A percentile compares a stretch with the other conserved stretches of the same genome.
Conservation (phyloP, 2,113 vertebrate species). For the Indri indri region DNA sequence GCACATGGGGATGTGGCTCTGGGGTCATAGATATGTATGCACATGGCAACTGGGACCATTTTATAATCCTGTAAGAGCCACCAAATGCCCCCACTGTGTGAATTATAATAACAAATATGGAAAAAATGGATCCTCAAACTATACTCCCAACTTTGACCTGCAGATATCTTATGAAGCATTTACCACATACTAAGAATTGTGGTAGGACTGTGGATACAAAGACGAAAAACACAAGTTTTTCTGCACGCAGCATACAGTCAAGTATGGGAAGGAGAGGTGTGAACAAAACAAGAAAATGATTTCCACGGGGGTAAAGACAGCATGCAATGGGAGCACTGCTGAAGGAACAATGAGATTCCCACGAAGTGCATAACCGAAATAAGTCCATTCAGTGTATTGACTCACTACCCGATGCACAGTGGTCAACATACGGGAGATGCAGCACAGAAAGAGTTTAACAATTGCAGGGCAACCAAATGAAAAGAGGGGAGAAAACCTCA, state of each 20-base stretch:
- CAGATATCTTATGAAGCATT: not conserved
- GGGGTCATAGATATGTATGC: not conserved
- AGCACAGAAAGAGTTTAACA: too few species aligned
- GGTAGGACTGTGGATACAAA: not conserved
- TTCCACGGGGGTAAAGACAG: not conserved
- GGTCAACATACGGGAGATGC: too few species aligned
- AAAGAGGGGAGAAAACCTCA: too few species aligned
- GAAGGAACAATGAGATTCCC: not conserved
- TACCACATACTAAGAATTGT: not conserved
- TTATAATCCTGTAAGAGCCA: not conserved
- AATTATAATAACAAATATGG: not conserved
- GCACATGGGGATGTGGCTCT: not conserved
- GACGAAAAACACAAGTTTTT: not conserved
- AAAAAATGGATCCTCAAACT: not conserved
- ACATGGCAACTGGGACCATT: not conserved
- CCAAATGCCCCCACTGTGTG: not conserved
- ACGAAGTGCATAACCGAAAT: too few species aligned
- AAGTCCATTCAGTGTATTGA: too few species aligned
- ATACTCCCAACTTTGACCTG: not conserved
- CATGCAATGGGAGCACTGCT: not conserved
- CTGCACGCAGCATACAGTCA: not conserved
- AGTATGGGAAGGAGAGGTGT: not conserved
- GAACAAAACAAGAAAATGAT: not conserved
- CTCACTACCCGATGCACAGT: too few species aligned
- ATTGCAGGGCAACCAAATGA: too few species aligned